phyloP scores from a whole-genome alignment of 2,797 vertebrate genomes.

The Hydrolagus colliei region DNA sequence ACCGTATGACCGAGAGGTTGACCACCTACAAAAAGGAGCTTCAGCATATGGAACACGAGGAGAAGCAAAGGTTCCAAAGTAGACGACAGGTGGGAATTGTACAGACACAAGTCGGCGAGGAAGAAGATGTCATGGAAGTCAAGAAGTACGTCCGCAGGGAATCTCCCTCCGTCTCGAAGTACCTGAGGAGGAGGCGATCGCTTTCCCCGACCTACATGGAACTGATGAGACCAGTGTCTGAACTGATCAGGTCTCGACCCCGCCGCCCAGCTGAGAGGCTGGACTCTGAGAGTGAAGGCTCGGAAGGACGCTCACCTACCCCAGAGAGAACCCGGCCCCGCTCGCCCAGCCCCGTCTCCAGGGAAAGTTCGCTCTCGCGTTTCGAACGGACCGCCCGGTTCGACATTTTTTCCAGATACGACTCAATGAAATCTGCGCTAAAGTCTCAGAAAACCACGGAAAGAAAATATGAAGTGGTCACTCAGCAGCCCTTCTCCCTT shows the following conservation, averaged over 20 bases:
- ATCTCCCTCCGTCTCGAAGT: constrained; percentile 65
- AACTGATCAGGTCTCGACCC: constrained; percentile 68
- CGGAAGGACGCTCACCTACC: constrained; percentile 69
- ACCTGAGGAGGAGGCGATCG: constrained; percentile 80
- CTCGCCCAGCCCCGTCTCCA: constrained; percentile 88
- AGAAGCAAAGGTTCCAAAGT: constrained; percentile 65
- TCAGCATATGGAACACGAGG: constrained; percentile 79
- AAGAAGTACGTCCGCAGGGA: constrained; percentile 59
- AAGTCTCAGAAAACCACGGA: constrained; percentile 74
- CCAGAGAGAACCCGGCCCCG: constrained; percentile 84
- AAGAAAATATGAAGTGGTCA: constrained; percentile 76
- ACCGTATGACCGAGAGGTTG: constrained; percentile 67
- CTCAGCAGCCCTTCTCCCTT: constrained; percentile 84
- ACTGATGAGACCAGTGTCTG: constrained; percentile 85
- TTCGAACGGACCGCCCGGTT: constrained; percentile 81
- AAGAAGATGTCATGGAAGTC: constrained; percentile 69
- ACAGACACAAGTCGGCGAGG: constrained; percentile 59
- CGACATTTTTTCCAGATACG: constrained; percentile 89
- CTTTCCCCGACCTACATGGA: constrained; percentile 87
- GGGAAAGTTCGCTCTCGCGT: constrained; percentile 82
- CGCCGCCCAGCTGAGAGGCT: constrained; percentile 46
- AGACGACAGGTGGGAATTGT: constrained; percentile 67
- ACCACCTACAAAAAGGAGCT: constrained; percentile 80
- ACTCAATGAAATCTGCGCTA: constrained; percentile 85
- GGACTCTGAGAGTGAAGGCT: constrained; percentile 51